phyloP scores from a whole-genome alignment of 2,888 invertebrate species.

The Sarcophaga carnaria region DNA sequence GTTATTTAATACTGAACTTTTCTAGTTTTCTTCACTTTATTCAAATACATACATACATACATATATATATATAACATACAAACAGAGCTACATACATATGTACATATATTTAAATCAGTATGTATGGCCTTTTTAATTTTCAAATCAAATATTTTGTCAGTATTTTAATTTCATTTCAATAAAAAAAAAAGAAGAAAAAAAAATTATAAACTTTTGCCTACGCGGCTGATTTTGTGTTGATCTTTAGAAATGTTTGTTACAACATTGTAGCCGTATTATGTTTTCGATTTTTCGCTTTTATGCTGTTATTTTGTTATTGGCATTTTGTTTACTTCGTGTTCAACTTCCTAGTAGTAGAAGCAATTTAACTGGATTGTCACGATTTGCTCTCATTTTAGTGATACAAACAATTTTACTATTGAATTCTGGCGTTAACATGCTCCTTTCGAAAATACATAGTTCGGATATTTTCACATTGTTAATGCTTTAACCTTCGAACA shows the following conservation, averaged over 20 bases:
- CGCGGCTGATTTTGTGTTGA: too few relatives aligned
- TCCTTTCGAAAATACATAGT: not conserved
- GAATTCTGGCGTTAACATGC: constrained; percentile 27
- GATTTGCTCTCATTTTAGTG: constrained; percentile 32
- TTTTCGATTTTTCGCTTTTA: not conserved
- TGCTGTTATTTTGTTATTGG: not conserved
- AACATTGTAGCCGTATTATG: not conserved
- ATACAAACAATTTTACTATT: constrained; percentile 20
- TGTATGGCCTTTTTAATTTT: too few relatives aligned
- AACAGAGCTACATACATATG: too few relatives aligned
- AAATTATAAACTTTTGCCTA: too few relatives aligned
- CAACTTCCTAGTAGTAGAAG: not conserved
- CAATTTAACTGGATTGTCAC: constrained; percentile 36
- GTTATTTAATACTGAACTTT: too few relatives aligned
- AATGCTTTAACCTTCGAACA: constrained; percentile 28
- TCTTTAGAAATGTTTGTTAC: not conserved
- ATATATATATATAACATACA: too few relatives aligned
- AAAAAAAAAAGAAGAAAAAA: too few relatives aligned
- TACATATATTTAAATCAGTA: too few relatives aligned
- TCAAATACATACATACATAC: too few relatives aligned
- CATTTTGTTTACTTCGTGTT: not conserved
- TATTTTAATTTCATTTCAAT: too few relatives aligned
- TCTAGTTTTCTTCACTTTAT: too few relatives aligned
- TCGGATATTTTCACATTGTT: constrained; percentile 30
- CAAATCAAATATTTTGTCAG: too few relatives aligned